A percentile compares a stretch with the other conserved stretches of the same genome.
These are phyloP conservation scores for Ctenomys sociabilis DNA, from an alignment of 2,113 vertebrate species.

Conservation along the genomic window DNA sequence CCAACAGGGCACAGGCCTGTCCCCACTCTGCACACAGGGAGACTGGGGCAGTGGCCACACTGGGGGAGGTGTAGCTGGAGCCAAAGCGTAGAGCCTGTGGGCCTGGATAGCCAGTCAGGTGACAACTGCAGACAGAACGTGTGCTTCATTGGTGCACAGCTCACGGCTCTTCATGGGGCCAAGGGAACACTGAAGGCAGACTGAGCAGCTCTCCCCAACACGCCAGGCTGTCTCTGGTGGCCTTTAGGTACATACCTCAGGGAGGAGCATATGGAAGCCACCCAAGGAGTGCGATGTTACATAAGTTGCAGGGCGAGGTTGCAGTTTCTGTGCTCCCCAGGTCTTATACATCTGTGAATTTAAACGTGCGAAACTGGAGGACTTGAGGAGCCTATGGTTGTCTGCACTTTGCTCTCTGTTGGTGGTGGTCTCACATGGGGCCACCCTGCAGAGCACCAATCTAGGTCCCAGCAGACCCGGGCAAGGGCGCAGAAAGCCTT, in stretches of 20 bases:
- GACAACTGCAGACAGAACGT: background rate
- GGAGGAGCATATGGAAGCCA: background rate
- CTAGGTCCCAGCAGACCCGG: background rate
- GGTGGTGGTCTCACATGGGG: background rate
- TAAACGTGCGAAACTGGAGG: background rate
- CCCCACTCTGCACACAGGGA: background rate
- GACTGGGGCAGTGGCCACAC: background rate
- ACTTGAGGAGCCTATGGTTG: background rate
- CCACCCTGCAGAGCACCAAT: background rate
- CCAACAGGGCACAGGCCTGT: background rate
- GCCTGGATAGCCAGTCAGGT: background rate
- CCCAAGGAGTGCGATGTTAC: background rate
- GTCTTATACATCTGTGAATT: background rate
- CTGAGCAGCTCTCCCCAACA: background rate
- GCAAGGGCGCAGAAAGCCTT: background rate
- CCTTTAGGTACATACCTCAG: background rate
- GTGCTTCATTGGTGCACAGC: background rate
- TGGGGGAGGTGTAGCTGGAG: background rate
- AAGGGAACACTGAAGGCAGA: background rate
- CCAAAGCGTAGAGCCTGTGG: background rate
- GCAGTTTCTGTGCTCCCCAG: background rate
- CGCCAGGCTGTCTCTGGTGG: background rate
- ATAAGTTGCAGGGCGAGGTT: rapidly evolving
- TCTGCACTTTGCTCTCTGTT: background rate
- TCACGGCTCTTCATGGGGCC: background rate